These are phyloP conservation scores for Aelia acuminata DNA, from an alignment of 2,888 invertebrate genomes.

Conservation along the genomic window DNA sequence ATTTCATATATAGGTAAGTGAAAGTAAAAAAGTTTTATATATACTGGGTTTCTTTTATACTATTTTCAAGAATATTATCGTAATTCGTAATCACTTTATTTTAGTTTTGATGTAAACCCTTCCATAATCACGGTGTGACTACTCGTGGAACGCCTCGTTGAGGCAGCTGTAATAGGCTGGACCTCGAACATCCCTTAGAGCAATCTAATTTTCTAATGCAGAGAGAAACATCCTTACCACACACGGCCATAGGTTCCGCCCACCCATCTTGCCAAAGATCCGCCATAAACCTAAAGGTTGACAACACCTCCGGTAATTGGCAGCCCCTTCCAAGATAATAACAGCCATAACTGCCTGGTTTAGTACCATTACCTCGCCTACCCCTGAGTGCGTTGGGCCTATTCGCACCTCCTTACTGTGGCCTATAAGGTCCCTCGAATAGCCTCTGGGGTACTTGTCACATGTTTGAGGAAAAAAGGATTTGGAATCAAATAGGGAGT, in stretches of 20 bases:
- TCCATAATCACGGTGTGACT: background rate
- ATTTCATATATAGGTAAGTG: too few relatives aligned
- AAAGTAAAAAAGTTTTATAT: too few relatives aligned
- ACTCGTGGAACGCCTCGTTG: background rate
- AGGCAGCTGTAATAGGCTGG: background rate
- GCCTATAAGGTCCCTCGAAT: background rate
- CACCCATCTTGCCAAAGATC: background rate
- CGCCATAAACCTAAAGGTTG: constrained; percentile 2
- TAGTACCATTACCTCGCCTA: constrained; percentile 35
- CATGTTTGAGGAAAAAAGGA: background rate
- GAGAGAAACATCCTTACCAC: background rate
- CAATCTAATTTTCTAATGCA: background rate
- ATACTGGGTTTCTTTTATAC: too few relatives aligned
- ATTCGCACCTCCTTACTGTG: background rate
- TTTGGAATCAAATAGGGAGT: background rate
- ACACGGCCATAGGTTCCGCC: background rate
- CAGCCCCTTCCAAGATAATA: constrained; percentile 1
- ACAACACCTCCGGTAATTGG: constrained; percentile 11
- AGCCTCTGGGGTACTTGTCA: background rate
- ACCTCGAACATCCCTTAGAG: background rate
- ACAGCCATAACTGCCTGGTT: constrained; percentile 13
- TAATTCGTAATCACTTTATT: background rate
- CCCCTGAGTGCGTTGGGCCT: constrained; percentile 13
- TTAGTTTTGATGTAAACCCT: background rate
- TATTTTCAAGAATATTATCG: background rate